These are phyloP conservation scores for Pteropus rufus DNA, from an alignment of 2,797 vertebrate genomes.

Conservation along the genomic window DNA sequence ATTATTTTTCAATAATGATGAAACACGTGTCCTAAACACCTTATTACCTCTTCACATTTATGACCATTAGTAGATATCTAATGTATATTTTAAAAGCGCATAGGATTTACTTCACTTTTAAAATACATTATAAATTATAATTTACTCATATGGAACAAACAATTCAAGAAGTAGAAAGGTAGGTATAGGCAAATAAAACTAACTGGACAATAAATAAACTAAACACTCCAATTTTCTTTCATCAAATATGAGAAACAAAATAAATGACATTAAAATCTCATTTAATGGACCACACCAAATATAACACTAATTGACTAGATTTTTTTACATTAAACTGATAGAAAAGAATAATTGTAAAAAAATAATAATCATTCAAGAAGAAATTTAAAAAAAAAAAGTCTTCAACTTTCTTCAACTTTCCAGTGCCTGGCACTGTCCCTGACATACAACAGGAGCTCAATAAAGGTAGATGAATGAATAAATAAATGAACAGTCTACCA, in stretches of 20 bases:
- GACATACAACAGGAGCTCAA: background rate
- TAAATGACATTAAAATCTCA: slow-evolving; percentile 40
- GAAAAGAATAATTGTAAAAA: background rate
- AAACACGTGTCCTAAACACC: background rate
- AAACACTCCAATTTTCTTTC: slow-evolving; percentile 5
- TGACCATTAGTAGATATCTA: background rate
- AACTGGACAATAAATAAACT: background rate
- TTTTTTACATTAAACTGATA: background rate
- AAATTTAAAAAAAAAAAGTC: background rate
- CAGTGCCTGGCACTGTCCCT: background rate
- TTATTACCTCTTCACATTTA: background rate
- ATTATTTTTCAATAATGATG: slow-evolving; percentile 31
- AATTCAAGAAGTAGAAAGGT: background rate
- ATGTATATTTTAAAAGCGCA: background rate
- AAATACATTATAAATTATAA: background rate
- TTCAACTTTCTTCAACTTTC: background rate
- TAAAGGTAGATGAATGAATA: background rate
- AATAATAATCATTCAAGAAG: background rate
- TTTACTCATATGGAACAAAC: background rate
- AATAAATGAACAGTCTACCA: background rate
- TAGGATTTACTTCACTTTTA: background rate
- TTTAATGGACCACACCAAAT: background rate
- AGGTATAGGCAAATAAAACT: background rate
- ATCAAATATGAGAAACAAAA: slow-evolving; percentile 21
- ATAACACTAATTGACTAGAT: background rate